Evolutionary conservation across 2,888 invertebrate species (phyloP), one percentile per base, ranked within the genome.

Genomic region (Acronicta leporina): DNA sequence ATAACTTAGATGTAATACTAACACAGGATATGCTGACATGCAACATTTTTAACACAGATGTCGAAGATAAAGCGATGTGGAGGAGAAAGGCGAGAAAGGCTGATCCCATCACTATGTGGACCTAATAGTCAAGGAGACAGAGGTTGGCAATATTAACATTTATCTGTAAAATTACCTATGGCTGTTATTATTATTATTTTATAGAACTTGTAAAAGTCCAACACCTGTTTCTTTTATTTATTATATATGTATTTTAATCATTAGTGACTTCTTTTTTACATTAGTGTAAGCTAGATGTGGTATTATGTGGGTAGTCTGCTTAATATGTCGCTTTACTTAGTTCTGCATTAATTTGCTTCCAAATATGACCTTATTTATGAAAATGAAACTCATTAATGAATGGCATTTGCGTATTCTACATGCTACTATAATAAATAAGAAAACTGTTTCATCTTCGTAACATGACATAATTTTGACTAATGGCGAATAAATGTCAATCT

Each of bases 61-160:
- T 67, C 66, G 68, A 67, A 68, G 68, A 67, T 67, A 48, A 63
- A 68, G 41, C 63, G 63, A 68, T 68, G 66, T 63, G 66, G 66
- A 67, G 66, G 66, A 56, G 56, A 68, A 44, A 68, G 63, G 51
- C 63, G 68, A 38, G 66, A 56, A 15, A 63, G 63, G 48, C 68
- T 67, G 56, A 56, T 63, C 11, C 56, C 68, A 51, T 63, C 66
- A 42, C 48, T 63, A 42, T 67, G 63, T 68, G 68, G 56, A 25
- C 68, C 68, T 67, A 67, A 67, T 68, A 67, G 66, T 63, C 66
- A 57, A 63, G 66, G 48, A n/a, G 57, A 40, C 50, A 67, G 66
- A 67, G 66, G 66, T 67, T 67, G 66, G 66, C 68, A 63, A 51
- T 63, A 56, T 55, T 38, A 53, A 41, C n/a, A 38, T 38, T 38